These are phyloP conservation scores for Spinibarbus caldwelli DNA, from an alignment of 2,797 vertebrate genomes.

Conservation along the genomic window DNA sequence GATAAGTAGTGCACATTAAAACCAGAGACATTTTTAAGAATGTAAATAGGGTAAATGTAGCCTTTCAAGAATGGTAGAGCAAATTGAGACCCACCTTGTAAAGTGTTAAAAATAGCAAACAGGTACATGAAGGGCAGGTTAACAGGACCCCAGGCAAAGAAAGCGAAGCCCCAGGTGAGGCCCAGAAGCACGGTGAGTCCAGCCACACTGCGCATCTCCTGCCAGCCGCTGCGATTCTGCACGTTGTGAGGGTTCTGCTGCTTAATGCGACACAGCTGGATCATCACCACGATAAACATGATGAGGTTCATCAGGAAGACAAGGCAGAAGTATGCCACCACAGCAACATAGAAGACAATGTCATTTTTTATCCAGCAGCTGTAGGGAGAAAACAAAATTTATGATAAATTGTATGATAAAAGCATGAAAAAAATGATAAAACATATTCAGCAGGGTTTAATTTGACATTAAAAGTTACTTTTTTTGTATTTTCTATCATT, in stretches of 20 bases:
- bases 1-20: background rate
- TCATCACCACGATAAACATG: slow-evolving; percentile 96
- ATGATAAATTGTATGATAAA: too few species aligned
- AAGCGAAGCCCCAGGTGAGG: slow-evolving; percentile 97
- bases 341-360: slow-evolving; percentile 87
- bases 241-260: slow-evolving; percentile 89
- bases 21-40: background rate
- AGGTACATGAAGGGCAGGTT: slow-evolving; percentile 93
- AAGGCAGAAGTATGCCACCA: slow-evolving; percentile 92
- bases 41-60: background rate
- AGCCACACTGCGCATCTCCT: slow-evolving; percentile 85
- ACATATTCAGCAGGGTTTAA: background rate
- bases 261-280: slow-evolving; percentile 92
- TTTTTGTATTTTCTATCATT: background rate
- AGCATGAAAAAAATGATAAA: too few species aligned
- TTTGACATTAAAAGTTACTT: background rate
- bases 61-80: background rate
- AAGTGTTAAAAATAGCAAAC: slow-evolving; percentile 93
- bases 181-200: slow-evolving; percentile 92
- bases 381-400: background rate
- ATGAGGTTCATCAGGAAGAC: slow-evolving; percentile 90
- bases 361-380: slow-evolving; percentile 93
- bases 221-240: slow-evolving; percentile 82
- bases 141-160: slow-evolving; percentile 92
- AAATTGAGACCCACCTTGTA: slow-evolving; percentile 83